Evolutionary conservation across 2,797 vertebrate genomes (phyloP).

Genomic region (Chelonia mydas): DNA sequence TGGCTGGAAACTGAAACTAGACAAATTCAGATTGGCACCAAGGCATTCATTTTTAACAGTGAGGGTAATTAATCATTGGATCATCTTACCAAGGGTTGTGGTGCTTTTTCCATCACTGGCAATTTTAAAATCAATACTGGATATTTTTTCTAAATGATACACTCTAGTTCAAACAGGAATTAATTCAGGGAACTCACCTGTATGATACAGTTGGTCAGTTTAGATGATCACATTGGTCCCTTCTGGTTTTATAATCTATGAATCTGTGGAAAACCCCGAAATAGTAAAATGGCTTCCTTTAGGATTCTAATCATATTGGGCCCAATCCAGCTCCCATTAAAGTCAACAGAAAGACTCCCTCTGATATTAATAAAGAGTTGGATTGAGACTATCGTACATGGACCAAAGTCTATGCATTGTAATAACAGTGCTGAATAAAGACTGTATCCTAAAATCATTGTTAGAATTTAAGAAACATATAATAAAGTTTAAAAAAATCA

Average conservation of each 20-base stretch:
- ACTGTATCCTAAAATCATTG: not conserved
- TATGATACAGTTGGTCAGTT: not conserved
- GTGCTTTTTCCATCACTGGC: not conserved
- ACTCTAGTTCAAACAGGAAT: not conserved
- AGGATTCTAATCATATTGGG: not conserved
- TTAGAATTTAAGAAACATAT: not conserved
- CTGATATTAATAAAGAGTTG: not conserved
- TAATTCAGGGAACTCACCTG: not conserved
- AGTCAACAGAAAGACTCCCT: not conserved
- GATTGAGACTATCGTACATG: not conserved
- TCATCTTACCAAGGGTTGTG: not conserved
- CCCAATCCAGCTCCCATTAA: accelerated
- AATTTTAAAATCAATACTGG: not conserved
- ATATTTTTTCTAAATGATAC: not conserved
- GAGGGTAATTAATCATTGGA: not conserved
- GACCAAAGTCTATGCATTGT: not conserved
- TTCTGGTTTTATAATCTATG: not conserved
- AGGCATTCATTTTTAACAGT: not conserved
- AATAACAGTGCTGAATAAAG: accelerated
- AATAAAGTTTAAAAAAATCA: not conserved
- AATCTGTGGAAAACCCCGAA: not conserved
- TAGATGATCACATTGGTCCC: not conserved
- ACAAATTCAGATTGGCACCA: not conserved
- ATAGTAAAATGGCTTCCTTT: not conserved
- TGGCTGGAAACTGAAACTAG: not conserved